These are phyloP conservation scores for Drosophila mayaguana DNA, from an alignment of 2,888 invertebrate species.

Conservation along the genomic window DNA sequence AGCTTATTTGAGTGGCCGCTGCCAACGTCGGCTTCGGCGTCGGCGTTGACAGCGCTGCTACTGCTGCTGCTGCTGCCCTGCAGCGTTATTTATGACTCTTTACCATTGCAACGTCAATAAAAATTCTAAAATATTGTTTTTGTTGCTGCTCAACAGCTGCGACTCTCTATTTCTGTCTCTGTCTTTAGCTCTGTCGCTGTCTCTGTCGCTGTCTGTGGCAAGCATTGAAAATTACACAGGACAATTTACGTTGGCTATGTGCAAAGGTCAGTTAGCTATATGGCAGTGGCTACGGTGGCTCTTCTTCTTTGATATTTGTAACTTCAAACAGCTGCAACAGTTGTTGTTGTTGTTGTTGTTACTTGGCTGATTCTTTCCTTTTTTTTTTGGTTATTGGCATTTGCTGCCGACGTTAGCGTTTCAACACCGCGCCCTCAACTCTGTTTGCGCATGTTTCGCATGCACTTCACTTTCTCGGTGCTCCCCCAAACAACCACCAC, in stretches of 20 bases:
- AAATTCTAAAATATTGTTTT: constrained; percentile 75
- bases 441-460: constrained; percentile 62
- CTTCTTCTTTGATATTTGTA: constrained; percentile 19
- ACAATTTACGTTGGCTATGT: constrained; percentile 56
- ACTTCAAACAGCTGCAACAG: constrained; percentile 10
- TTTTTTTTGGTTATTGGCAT: constrained; percentile 18
- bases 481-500: background rate
- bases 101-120: constrained; percentile 64
- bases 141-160: constrained; percentile 50
- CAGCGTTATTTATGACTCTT: constrained; percentile 65
- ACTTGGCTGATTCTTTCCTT: background rate
- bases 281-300: constrained; percentile 11
- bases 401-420: constrained; percentile 63
- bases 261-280: constrained; percentile 69
- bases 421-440: constrained; percentile 60
- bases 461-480: constrained; percentile 34
- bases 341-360: constrained; percentile 18
- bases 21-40: background rate
- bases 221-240: constrained; percentile 56
- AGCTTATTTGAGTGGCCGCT: constrained; percentile 58
- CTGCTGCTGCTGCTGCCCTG: constrained; percentile 24
- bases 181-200: background rate
- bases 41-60: background rate
- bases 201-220: constrained; percentile 29
- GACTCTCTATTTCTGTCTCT: background rate